Percentiles rank a stretch among this genome's conserved stretches.
Conservation (phyloP, 2,888 invertebrate genomes). For the Lysandra bellargus region DNA sequence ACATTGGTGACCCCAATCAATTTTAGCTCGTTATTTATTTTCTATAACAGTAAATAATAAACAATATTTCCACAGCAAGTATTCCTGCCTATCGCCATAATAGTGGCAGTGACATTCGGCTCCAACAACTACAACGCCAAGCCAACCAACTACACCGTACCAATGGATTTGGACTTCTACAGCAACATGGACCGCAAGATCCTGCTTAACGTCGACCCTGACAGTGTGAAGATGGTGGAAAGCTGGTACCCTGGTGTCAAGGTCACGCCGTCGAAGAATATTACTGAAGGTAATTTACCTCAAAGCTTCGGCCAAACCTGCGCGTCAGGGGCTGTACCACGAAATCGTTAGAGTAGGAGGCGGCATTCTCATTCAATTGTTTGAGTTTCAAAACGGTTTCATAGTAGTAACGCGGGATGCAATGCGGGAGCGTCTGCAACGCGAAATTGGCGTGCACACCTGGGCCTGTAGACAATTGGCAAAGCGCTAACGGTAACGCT, state of each 20-base stretch:
- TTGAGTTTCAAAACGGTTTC: too few relatives aligned
- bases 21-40: too few relatives aligned
- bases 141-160: conserved; percentile 22
- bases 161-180: conserved; percentile 52
- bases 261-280: conserved; percentile 44
- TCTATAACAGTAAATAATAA: background rate
- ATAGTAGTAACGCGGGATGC: too few relatives aligned
- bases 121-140: conserved; percentile 38
- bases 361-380: too few relatives aligned
- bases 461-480: too few relatives aligned
- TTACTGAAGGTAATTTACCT: conserved; percentile 44
- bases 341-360: too few relatives aligned
- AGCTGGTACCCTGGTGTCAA: conserved; percentile 42
- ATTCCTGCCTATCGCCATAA: conserved; percentile 50
- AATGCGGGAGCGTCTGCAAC: too few relatives aligned
- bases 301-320: too few relatives aligned
- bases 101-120: conserved; percentile 44
- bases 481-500: too few relatives aligned
- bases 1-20: too few relatives aligned
- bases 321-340: too few relatives aligned
- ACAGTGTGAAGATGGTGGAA: conserved; percentile 35
- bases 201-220: conserved; percentile 43
- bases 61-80: conserved; percentile 52
- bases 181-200: conserved; percentile 42
- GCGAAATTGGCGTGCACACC: too few relatives aligned